Evolutionary conservation across 1,140 invertebrate species (phyloP).

Genomic region (Stenopsyche tienmushanensis): DNA sequence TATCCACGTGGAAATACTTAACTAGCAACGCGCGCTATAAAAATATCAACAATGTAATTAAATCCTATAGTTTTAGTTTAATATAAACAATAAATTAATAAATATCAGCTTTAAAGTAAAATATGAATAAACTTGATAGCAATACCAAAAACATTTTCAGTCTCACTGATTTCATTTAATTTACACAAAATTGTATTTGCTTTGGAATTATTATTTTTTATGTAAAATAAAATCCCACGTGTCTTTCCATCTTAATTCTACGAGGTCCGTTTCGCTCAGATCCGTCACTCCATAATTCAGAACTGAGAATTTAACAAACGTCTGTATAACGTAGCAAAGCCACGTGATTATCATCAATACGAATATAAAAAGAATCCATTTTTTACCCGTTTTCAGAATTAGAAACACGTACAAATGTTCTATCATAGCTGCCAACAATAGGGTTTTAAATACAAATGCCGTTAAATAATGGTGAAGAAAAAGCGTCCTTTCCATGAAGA

Average conservation of each 20-base stretch:
- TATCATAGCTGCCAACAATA: constrained; percentile 74
- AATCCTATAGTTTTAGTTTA: too few species aligned
- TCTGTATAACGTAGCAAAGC: constrained; percentile 66
- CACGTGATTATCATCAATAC: constrained; percentile 61
- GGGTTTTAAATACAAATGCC: constrained; percentile 85
- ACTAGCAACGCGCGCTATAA: too few species aligned
- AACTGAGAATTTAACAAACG: constrained; percentile 79
- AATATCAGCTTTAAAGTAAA: too few species aligned
- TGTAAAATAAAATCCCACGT: constrained; percentile 95
- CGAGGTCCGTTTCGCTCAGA: constrained; percentile 71
- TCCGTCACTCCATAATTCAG: constrained; percentile 80
- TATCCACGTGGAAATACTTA: too few species aligned
- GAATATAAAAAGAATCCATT: constrained; percentile 56
- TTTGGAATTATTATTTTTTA: constrained; percentile 56
- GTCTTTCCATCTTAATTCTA: constrained; percentile 82
- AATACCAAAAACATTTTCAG: neutral
- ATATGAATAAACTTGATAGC: too few species aligned
- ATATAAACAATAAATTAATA: too few species aligned
- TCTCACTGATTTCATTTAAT: neutral
- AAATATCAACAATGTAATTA: too few species aligned
- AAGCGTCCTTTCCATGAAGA: constrained; percentile 87
- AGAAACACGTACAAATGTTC: constrained; percentile 71
- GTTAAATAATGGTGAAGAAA: constrained; percentile 96
- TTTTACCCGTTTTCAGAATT: constrained; percentile 56
- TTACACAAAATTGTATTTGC: neutral